A percentile compares a stretch with the other conserved stretches of the same genome.
phyloP scores from a whole-genome alignment of 35 echinoderm and acorn worm genomes.

The Lytechinus pictus region DNA sequence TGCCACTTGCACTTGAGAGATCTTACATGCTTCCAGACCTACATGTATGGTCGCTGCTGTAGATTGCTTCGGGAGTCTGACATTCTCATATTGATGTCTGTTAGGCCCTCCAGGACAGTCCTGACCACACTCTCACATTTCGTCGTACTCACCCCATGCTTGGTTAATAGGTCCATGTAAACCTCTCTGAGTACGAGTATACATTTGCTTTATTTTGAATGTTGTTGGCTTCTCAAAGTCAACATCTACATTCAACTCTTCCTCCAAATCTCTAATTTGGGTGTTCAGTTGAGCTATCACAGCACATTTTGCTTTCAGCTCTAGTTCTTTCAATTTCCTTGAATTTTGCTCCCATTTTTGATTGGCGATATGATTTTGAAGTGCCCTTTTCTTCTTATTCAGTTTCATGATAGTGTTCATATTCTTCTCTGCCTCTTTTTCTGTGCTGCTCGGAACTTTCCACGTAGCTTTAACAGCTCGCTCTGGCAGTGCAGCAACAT shows the following conservation, averaged over 20 bases:
- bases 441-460: too few species aligned
- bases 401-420: too few species aligned
- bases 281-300: not conserved
- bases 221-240: not conserved
- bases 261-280: not conserved
- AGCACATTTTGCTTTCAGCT: not conserved
- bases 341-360: not conserved
- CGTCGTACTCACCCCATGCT: not conserved
- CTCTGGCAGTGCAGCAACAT: too few species aligned
- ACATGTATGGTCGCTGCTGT: not conserved
- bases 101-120: constrained; percentile 14
- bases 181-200: not conserved
- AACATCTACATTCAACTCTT: not conserved
- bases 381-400: too few species aligned
- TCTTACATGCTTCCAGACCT: constrained; percentile 39
- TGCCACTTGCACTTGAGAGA: not conserved
- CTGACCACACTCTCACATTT: constrained; percentile 28
- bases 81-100: not conserved
- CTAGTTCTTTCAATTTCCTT: not conserved
- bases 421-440: too few species aligned
- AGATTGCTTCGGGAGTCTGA: not conserved
- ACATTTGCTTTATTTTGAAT: not conserved
- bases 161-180: not conserved
- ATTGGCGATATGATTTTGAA: too few species aligned
- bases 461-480: too few species aligned